Evolutionary conservation across 2,888 invertebrate genomes (phyloP).

Genomic region (Syritta pipiens): DNA sequence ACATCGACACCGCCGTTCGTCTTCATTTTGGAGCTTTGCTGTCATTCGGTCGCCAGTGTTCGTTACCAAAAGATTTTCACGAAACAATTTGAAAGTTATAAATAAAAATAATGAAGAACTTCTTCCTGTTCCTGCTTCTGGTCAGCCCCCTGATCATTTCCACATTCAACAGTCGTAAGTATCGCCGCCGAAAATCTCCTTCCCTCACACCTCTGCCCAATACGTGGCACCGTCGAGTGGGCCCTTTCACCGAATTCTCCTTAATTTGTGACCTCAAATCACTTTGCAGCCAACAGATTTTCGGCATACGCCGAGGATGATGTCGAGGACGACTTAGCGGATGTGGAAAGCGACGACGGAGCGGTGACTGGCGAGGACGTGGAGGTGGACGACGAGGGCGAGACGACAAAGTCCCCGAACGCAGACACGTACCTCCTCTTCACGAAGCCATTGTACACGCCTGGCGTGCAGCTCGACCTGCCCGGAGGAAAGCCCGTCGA

Average conservation of each 20-base stretch:
- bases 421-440: slow-evolving; percentile 95
- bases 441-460: slow-evolving; percentile 85
- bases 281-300: slow-evolving; percentile 80
- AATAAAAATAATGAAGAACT: slow-evolving; percentile 83
- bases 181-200: slow-evolving; percentile 70
- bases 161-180: slow-evolving; percentile 87
- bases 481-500: slow-evolving; percentile 93
- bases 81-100: slow-evolving; percentile 45
- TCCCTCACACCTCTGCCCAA: slow-evolving; percentile 34
- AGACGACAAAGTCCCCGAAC: slow-evolving; percentile 89
- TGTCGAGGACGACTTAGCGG: slow-evolving; percentile 86
- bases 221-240: slow-evolving; percentile 58
- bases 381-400: slow-evolving; percentile 81
- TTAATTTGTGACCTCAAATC: slow-evolving; percentile 4
- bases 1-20: slow-evolving; percentile 58
- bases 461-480: slow-evolving; percentile 84
- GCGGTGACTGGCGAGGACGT: slow-evolving; percentile 83
- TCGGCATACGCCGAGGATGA: slow-evolving; percentile 80
- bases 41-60: slow-evolving; percentile 47
- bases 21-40: slow-evolving; percentile 40
- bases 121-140: slow-evolving; percentile 83
- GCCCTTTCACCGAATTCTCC: slow-evolving; percentile 1
- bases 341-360: slow-evolving; percentile 84
- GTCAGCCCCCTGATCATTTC: slow-evolving; percentile 87
- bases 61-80: slow-evolving; percentile 38